Percentiles rank a stretch among this genome's conserved stretches.
These are phyloP conservation scores for Osmoderma eremita DNA, from an alignment of 2,888 invertebrate species.

Conservation along the genomic window DNA sequence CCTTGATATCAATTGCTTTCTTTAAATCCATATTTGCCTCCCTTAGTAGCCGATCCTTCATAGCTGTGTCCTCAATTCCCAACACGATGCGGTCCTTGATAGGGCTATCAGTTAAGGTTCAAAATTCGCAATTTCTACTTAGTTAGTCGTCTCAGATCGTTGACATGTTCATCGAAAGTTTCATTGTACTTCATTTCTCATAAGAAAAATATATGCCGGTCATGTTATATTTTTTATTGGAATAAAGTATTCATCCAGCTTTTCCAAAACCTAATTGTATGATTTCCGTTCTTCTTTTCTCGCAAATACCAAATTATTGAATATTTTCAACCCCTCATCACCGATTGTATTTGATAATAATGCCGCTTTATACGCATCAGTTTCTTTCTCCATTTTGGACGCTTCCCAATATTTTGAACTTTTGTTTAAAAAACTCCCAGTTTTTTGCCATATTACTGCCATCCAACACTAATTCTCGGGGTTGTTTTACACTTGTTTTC, in stretches of 20 bases:
- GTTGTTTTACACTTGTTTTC: no score
- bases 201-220: neutral
- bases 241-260: constrained; percentile 4
- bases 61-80: neutral
- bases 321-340: neutral
- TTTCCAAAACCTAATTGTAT: neutral
- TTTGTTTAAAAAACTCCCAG: neutral
- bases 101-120: neutral
- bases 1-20: neutral
- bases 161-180: neutral
- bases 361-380: neutral
- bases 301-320: neutral
- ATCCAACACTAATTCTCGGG: neutral
- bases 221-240: constrained; percentile 2
- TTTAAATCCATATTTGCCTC: neutral
- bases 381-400: neutral
- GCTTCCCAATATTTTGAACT: neutral
- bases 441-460: neutral
- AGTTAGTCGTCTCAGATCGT: neutral
- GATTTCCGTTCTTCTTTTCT: neutral
- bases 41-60: neutral
- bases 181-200: neutral
- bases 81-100: neutral
- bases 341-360: constrained; percentile 1
- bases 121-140: constrained; percentile 1